A percentile compares a stretch with the other conserved stretches of the same genome.
Conservation (phyloP, 2,888 invertebrate genomes). For the Drosophila koepferae region DNA sequence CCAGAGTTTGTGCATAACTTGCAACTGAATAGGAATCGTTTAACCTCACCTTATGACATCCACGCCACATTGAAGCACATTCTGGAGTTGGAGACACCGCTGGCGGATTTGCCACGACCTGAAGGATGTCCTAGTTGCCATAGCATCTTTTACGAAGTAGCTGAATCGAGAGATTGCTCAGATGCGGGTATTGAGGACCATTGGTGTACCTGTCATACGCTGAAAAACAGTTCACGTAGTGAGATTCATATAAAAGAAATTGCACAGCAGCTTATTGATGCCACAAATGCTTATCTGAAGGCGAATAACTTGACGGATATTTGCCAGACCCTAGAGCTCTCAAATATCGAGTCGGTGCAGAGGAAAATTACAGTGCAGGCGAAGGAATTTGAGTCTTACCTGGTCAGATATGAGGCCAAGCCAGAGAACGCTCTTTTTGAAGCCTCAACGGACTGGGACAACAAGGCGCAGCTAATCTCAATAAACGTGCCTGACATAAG, state of each 20-base stretch:
- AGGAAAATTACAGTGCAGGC: slow-evolving; percentile 14
- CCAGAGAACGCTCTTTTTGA: slow-evolving; percentile 35
- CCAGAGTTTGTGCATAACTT: slow-evolving; percentile 86
- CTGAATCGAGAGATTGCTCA: slow-evolving; percentile 88
- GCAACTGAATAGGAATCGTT: slow-evolving; percentile 87
- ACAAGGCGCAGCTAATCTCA: slow-evolving; percentile 19
- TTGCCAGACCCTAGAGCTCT: slow-evolving; percentile 56
- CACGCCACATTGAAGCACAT: slow-evolving; percentile 56
- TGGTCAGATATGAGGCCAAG: slow-evolving; percentile 34
- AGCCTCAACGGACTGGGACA: slow-evolving; percentile 36
- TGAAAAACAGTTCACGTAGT: not conserved
- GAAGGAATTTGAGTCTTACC: slow-evolving; percentile 23
- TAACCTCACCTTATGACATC: slow-evolving; percentile 85
- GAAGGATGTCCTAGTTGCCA: slow-evolving; percentile 88
- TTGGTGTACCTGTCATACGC: slow-evolving; percentile 89
- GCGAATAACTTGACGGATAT: slow-evolving; percentile 52
- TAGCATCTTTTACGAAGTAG: slow-evolving; percentile 88
- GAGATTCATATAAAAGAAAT: slow-evolving; percentile 16
- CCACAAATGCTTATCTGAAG: slow-evolving; percentile 67
- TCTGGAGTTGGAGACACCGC: slow-evolving; percentile 45
- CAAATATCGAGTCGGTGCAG: slow-evolving; percentile 37
- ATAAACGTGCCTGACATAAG: slow-evolving; percentile 49
- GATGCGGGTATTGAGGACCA: slow-evolving; percentile 89
- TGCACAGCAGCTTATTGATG: slow-evolving; percentile 51
- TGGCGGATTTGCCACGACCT: slow-evolving; percentile 38